A percentile compares a stretch with the other conserved stretches of the same genome.
phyloP scores from a whole-genome alignment of 2,113 vertebrate genomes.

The Xenotilapia leptura region DNA sequence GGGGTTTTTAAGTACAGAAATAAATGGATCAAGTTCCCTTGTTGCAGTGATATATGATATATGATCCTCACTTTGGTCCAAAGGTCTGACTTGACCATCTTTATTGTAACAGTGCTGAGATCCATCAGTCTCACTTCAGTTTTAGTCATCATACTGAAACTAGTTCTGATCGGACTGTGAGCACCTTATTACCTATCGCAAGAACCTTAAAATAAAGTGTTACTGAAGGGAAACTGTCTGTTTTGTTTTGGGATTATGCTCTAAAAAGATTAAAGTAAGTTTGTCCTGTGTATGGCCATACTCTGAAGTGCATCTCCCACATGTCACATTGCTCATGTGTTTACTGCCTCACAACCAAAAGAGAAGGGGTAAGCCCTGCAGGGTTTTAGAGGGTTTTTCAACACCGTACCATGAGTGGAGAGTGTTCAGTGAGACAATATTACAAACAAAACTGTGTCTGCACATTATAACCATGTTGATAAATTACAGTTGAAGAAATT shows the following conservation, averaged over 20 bases:
- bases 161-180: background rate
- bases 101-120: background rate
- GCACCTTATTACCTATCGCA: background rate
- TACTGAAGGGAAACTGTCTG: background rate
- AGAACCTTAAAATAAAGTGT: background rate
- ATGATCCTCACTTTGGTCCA: background rate
- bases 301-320: background rate
- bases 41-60: background rate
- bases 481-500: slow-evolving; percentile 3
- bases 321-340: background rate
- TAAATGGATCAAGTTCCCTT: background rate
- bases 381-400: slow-evolving; percentile 45
- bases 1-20: background rate
- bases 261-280: background rate
- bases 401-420: slow-evolving; percentile 42
- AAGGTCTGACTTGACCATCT: background rate
- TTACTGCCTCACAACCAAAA: background rate
- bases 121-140: background rate
- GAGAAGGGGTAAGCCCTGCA: slow-evolving; percentile 3
- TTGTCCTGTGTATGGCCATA: background rate
- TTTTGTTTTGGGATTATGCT: background rate
- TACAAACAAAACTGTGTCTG: background rate
- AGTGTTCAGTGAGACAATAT: background rate
- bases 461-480: background rate
- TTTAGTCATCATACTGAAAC: background rate